Evolutionary conservation across 2,113 vertebrate genomes (phyloP).

Genomic region (Trichechus manatus): DNA sequence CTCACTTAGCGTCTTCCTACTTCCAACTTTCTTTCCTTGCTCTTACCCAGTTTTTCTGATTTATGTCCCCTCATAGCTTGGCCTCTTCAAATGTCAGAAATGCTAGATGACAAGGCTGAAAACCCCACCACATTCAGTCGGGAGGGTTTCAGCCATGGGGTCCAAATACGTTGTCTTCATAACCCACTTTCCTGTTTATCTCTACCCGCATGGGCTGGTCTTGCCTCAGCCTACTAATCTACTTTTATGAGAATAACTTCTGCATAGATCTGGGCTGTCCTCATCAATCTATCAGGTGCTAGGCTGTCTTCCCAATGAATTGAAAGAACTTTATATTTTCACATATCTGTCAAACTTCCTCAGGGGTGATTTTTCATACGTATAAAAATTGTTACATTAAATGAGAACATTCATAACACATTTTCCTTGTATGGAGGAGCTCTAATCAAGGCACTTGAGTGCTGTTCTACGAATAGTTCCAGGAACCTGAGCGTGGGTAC

Average conservation of each 20-base stretch:
- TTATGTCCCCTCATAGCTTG: slow-evolving; percentile 85
- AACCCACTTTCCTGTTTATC: neutral
- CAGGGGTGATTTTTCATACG: neutral
- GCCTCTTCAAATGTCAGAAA: slow-evolving; percentile 92
- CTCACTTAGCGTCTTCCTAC: neutral
- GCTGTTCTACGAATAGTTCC: neutral
- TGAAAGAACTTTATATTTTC: neutral
- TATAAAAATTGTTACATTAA: neutral
- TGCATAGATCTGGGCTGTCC: neutral
- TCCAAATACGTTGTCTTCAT: neutral
- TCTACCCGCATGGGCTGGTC: neutral
- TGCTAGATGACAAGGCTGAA: slow-evolving; percentile 78
- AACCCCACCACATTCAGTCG: neutral
- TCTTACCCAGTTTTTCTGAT: slow-evolving; percentile 36
- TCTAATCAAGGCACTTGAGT: neutral
- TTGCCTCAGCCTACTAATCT: neutral
- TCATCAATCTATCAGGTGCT: neutral
- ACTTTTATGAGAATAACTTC: neutral
- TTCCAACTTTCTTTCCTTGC: neutral
- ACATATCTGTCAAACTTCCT: neutral
- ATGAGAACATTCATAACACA: neutral
- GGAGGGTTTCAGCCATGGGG: neutral
- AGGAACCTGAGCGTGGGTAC: neutral
- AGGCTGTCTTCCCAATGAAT: neutral
- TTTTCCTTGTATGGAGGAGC: neutral